Conservation (phyloP, 2,888 invertebrate species). For the Chrysolina americana region DNA sequence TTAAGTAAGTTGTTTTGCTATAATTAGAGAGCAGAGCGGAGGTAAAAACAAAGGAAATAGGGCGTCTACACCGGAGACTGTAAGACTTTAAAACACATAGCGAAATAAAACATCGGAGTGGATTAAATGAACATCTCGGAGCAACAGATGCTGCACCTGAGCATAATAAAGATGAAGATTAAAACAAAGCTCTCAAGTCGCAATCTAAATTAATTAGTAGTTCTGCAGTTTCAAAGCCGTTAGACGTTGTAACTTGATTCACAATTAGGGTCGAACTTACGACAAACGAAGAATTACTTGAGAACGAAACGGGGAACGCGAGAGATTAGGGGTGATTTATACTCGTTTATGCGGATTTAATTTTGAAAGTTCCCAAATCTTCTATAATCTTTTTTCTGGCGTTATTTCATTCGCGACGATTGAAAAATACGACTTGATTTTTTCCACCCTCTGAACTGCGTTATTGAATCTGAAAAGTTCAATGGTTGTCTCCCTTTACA, state of each 20-base stretch:
- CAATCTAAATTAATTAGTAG: constrained; percentile 61
- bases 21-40: constrained; percentile 34
- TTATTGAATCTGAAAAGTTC: no score
- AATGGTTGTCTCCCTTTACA: no score
- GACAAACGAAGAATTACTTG: constrained; percentile 40
- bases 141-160: constrained; percentile 56
- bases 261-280: constrained; percentile 55
- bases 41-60: constrained; percentile 27
- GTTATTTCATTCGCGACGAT: no score
- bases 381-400: background rate
- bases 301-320: constrained; percentile 4
- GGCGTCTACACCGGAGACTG: constrained; percentile 12
- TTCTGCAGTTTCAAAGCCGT: constrained; percentile 58
- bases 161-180: constrained; percentile 58
- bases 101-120: constrained; percentile 49
- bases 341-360: constrained; percentile 3
- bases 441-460: no score
- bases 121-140: constrained; percentile 54
- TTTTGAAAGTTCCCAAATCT: background rate
- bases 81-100: constrained; percentile 19
- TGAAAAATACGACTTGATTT: no score
- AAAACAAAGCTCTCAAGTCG: constrained; percentile 58
- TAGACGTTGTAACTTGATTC: constrained; percentile 56
- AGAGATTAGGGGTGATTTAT: constrained; percentile 15
- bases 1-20: constrained; percentile 39